Evolutionary conservation across 2,113 vertebrate genomes (phyloP).

Genomic region (Syngnathus floridae): DNA sequence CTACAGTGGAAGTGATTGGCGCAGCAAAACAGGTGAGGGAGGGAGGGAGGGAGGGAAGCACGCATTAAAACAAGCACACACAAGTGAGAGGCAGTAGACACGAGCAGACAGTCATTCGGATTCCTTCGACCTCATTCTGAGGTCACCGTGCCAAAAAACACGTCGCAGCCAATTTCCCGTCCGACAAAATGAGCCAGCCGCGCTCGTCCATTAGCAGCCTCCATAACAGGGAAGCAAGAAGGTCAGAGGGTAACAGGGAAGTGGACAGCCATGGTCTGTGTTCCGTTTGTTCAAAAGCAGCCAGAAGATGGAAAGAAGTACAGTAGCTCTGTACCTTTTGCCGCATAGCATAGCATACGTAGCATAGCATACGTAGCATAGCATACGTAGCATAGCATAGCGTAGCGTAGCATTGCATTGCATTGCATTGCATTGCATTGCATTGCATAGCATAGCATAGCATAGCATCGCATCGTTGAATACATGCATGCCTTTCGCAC

Average conservation of each 20-base stretch:
- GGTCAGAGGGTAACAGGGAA: slow-evolving; percentile 10
- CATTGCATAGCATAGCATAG: no score
- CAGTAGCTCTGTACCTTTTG: no score
- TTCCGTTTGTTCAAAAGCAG: slow-evolving; percentile 11
- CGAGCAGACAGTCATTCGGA: slow-evolving; percentile 43
- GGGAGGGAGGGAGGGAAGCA: slow-evolving; percentile 28
- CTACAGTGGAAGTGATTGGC: slow-evolving; percentile 77
- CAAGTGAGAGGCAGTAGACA: slow-evolving; percentile 39
- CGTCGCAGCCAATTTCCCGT: slow-evolving; percentile 20
- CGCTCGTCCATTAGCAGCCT: slow-evolving; percentile 8
- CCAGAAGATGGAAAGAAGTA: background rate
- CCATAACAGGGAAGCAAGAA: slow-evolving; percentile 17
- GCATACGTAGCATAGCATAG: background rate
- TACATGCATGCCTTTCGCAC: background rate
- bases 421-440: no score
- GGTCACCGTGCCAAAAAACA: slow-evolving; percentile 40
- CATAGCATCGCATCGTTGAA: slow-evolving; percentile 5
- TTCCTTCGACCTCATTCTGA: slow-evolving; percentile 20
- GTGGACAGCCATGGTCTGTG: slow-evolving; percentile 15
- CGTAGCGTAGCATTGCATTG: no score
- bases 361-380: no score
- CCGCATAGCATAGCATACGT: no score
- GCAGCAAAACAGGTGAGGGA: slow-evolving; percentile 55
- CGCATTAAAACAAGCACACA: slow-evolving; percentile 36
- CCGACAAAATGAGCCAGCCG: slow-evolving; percentile 14